Evolutionary conservation across 2,113 vertebrate species (phyloP).

Genomic region (Rhombomys opimus): DNA sequence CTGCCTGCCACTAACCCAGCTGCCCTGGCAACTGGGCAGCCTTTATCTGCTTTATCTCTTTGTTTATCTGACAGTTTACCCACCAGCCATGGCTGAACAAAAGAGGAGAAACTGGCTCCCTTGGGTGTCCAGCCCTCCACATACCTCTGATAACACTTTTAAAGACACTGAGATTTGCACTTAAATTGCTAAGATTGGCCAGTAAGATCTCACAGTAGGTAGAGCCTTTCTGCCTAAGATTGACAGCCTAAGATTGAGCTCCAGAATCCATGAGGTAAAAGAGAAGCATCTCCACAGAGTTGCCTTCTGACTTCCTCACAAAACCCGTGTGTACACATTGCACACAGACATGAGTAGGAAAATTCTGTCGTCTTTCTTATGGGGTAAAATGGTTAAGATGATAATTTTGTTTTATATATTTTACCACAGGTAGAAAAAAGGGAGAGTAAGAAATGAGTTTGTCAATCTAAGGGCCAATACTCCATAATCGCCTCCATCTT

Average conservation of each 20-base stretch:
- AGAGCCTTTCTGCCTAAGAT: background rate
- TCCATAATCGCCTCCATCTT: background rate
- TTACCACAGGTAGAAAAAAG: background rate
- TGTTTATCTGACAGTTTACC: background rate
- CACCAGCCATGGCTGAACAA: background rate
- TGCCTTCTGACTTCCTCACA: background rate
- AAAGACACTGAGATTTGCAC: background rate
- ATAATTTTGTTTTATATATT: background rate
- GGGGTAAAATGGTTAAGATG: background rate
- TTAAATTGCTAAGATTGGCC: background rate
- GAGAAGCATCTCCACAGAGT: background rate
- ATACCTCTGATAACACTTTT: background rate
- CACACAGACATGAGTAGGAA: background rate
- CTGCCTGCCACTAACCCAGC: background rate
- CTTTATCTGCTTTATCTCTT: background rate
- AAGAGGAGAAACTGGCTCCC: background rate
- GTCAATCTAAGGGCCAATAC: background rate
- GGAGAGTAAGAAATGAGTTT: background rate
- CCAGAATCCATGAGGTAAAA: background rate
- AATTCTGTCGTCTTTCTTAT: background rate
- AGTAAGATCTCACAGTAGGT: background rate
- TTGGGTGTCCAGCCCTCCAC: background rate
- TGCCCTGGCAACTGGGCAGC: background rate
- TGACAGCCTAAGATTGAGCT: background rate
- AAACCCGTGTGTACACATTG: background rate